Evolutionary conservation across 2,888 invertebrate species (phyloP), one percentile per base, ranked within the genome.

Genomic region (Abrostola triplasia): DNA sequence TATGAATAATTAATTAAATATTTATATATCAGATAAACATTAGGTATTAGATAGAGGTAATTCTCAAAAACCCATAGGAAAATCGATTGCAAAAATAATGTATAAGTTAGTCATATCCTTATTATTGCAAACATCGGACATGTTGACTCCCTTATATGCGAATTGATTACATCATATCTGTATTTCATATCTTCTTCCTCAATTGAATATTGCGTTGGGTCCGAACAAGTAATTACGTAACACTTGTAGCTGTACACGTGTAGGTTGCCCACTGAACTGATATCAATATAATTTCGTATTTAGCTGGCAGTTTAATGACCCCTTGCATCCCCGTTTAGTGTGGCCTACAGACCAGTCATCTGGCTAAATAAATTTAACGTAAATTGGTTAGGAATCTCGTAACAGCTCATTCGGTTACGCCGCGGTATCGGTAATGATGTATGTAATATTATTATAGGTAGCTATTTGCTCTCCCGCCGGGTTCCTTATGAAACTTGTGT

Each of bases 401-500:
- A 69, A 74, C 64, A 71, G 53, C 59, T 59, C 62, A 63, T 73
- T 74, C 56, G 56, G 64, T 66, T 67, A 73, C 62, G 49, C 44
- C 36, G 40, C 49, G 10, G 48, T 59, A 51, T 40, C 51, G 8
- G 50, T 59, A 57, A 50, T 50, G 63, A 42, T 8, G 9, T 61
- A 47, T 61, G 58, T 67, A 77, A 83, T 82, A 77, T 83, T 87
- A 86, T 84, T 85, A 84, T 59, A 86, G 84, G 86, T 62, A 60
- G 80, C 80, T 55, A 72, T 67, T 60, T 64, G 79, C 86, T 88
- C 90, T 89, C 90, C 90, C 89, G 84, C 87, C 38, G 59, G 57
- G 74, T 55, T 67, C 79, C 66, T 65, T 77, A 77, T 60, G 73
- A 75, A 65, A 59, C 62, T 72, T 67, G 54, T 62, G 71, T 64